These are phyloP conservation scores for Cantharis flavilabris DNA, from an alignment of 2,888 invertebrate species.

Conservation along the genomic window DNA sequence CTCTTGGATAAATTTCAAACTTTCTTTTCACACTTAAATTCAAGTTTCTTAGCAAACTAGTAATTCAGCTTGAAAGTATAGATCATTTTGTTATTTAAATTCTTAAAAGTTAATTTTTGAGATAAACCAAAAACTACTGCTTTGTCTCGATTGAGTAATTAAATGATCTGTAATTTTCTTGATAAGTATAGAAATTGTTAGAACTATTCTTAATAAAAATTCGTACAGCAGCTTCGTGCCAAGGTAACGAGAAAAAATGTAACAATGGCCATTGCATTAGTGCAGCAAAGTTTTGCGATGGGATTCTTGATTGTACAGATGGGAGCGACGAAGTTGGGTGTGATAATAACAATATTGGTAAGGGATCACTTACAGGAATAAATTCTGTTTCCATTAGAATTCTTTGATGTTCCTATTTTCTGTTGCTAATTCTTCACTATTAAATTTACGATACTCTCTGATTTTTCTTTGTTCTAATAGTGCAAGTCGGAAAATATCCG, in stretches of 20 bases:
- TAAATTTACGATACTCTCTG: background rate
- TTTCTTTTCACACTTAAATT: background rate
- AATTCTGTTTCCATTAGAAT: background rate
- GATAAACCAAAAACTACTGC: background rate
- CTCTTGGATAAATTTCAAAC: background rate
- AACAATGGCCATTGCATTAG: constrained; percentile 60
- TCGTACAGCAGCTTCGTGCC: constrained; percentile 46
- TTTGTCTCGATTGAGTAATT: background rate
- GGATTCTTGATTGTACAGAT: constrained; percentile 55
- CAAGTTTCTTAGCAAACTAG: background rate
- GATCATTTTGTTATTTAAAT: background rate
- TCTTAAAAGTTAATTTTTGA: background rate
- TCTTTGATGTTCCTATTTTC: constrained; percentile 1
- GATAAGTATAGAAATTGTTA: background rate
- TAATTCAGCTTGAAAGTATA: background rate
- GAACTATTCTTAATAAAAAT: constrained; percentile 6
- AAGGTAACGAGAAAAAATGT: constrained; percentile 59
- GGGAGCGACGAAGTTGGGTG: constrained; percentile 62
- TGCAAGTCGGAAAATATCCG: background rate
- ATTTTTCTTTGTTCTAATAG: constrained; percentile 2
- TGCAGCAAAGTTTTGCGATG: constrained; percentile 52
- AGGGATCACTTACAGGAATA: constrained; percentile 32
- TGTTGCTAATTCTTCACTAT: background rate
- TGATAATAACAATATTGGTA: constrained; percentile 42
- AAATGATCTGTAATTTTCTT: background rate